These are phyloP conservation scores for Entomobrya proxima DNA, from an alignment of 2,888 invertebrate species.

Conservation along the genomic window DNA sequence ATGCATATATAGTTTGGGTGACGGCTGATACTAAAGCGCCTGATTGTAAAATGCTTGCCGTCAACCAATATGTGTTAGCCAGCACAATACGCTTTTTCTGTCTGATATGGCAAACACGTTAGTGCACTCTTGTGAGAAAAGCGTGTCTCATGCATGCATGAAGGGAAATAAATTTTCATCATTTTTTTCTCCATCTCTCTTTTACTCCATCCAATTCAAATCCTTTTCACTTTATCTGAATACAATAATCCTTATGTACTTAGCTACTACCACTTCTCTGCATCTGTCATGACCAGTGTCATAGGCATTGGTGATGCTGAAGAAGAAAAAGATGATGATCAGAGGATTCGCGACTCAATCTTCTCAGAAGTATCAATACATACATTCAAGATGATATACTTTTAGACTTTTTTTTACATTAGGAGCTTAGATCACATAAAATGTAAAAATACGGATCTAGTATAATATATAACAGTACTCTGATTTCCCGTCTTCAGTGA, in stretches of 20 bases:
- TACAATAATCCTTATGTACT: constrained; percentile 46
- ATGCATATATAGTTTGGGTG: too few relatives aligned
- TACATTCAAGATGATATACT: too few relatives aligned
- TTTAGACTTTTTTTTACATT: too few relatives aligned
- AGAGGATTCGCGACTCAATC: constrained; percentile 7
- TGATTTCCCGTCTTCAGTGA: too few relatives aligned
- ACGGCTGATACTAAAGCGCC: too few relatives aligned
- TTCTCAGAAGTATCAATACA: not conserved
- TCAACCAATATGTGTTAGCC: too few relatives aligned
- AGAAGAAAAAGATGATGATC: constrained; percentile 18
- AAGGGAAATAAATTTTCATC: constrained; percentile 42
- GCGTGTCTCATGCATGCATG: constrained; percentile 23
- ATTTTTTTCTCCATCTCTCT: not conserved
- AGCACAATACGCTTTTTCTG: not conserved
- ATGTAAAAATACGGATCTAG: too few relatives aligned
- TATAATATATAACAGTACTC: too few relatives aligned
- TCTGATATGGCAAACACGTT: not conserved
- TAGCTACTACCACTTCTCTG: constrained; percentile 1
- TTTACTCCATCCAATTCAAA: not conserved
- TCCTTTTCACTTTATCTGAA: constrained; percentile 34
- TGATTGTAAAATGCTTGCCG: too few relatives aligned
- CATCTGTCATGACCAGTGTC: constrained; percentile 53
- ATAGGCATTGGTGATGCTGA: not conserved
- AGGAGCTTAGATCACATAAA: too few relatives aligned
- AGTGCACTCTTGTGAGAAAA: constrained; percentile 2